Evolutionary conservation across 2,888 invertebrate species (phyloP).

Genomic region (Pedicia rivosa): DNA sequence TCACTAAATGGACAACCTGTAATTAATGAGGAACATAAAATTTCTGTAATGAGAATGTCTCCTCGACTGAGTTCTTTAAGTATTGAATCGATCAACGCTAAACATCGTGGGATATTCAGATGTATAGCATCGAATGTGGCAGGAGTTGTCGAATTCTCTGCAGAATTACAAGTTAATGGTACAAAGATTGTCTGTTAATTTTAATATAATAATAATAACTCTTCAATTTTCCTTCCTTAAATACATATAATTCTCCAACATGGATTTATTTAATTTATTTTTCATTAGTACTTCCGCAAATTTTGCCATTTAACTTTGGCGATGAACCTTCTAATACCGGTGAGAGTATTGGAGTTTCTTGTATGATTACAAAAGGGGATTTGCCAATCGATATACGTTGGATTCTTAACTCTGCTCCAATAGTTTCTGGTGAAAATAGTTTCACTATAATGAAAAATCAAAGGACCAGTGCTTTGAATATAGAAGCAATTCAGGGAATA

Average conservation of each 20-base stretch:
- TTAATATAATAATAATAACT: too few species aligned
- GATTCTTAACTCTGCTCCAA: constrained; percentile 50
- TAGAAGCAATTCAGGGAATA: constrained; percentile 39
- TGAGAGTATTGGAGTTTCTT: constrained; percentile 47
- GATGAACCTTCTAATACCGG: constrained; percentile 58
- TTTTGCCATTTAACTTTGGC: constrained; percentile 61
- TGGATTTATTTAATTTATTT: too few species aligned
- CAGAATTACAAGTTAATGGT: constrained; percentile 25
- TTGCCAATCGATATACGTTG: constrained; percentile 57
- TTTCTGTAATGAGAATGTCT: constrained; percentile 27
- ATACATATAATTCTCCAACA: too few species aligned
- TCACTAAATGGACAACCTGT: constrained; percentile 38
- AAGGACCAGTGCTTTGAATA: constrained; percentile 40
- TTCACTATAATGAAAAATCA: constrained; percentile 40
- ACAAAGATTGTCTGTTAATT: constrained; percentile 16
- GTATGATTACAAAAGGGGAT: constrained; percentile 59
- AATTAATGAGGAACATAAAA: constrained; percentile 24
- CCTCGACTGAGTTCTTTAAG: constrained; percentile 34
- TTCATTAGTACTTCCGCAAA: constrained; percentile 50
- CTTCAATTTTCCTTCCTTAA: too few species aligned
- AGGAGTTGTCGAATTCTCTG: constrained; percentile 29
- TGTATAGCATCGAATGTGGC: constrained; percentile 44
- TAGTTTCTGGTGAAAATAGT: constrained; percentile 44
- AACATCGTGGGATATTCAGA: constrained; percentile 43
- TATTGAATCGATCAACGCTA: constrained; percentile 28